phyloP scores from a whole-genome alignment of 1,140 invertebrate genomes.

The Ganaspis sp. region DNA sequence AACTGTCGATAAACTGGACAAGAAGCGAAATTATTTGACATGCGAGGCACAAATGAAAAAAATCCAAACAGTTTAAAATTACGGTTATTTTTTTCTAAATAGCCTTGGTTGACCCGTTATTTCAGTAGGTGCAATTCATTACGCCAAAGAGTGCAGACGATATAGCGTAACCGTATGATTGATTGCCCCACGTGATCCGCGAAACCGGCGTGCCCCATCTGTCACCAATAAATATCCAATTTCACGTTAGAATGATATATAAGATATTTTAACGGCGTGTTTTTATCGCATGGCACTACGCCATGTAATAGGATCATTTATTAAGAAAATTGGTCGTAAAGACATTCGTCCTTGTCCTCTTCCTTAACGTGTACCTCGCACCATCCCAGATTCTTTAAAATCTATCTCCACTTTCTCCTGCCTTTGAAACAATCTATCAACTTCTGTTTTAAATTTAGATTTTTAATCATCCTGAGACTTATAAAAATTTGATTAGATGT shows the following conservation, averaged over 20 bases:
- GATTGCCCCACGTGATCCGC: constrained; percentile 70
- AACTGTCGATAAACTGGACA: constrained; percentile 35
- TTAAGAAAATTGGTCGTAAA: constrained; percentile 72
- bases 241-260: constrained; percentile 75
- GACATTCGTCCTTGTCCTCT: constrained; percentile 61
- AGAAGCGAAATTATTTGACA: constrained; percentile 40
- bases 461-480: too few relatives aligned
- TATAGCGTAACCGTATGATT: constrained; percentile 73
- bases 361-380: constrained; percentile 2
- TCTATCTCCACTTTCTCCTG: constrained; percentile 33
- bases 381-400: constrained; percentile 27
- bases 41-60: constrained; percentile 41
- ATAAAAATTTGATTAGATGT: too few relatives aligned
- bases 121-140: constrained; percentile 69
- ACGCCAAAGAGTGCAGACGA: constrained; percentile 60
- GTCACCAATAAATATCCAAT: constrained; percentile 77
- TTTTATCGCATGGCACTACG: constrained; percentile 62
- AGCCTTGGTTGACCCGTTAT: constrained; percentile 62
- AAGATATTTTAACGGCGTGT: constrained; percentile 73
- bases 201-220: constrained; percentile 72
- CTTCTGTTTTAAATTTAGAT: background rate
- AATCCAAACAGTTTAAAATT: constrained; percentile 57
- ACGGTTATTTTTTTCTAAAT: constrained; percentile 68
- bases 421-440: background rate
- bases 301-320: constrained; percentile 74